These are phyloP conservation scores for Zelostemma sp. DNA, from an alignment of 1,140 invertebrate species.

Conservation along the genomic window DNA sequence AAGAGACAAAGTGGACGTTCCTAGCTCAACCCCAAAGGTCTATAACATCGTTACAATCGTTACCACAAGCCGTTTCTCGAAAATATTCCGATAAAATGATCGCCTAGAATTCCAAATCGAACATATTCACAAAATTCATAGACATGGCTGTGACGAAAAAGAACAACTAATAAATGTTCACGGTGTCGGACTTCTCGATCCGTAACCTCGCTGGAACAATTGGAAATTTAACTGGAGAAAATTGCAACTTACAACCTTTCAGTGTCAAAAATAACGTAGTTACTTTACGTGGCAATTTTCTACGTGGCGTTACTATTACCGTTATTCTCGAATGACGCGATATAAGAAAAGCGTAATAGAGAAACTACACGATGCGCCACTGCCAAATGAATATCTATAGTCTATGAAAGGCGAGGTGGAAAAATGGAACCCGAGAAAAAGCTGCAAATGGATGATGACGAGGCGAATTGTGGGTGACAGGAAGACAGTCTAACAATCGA, in stretches of 20 bases:
- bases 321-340: neutral
- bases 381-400: neutral
- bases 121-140: neutral
- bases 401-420: neutral
- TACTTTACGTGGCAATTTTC: neutral
- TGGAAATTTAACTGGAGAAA: neutral
- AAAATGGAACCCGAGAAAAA: neutral
- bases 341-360: neutral
- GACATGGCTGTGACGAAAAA: neutral
- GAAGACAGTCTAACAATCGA: constrained; percentile 9
- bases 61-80: constrained; percentile 16
- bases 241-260: neutral
- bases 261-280: neutral
- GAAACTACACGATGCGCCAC: neutral
- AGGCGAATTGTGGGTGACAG: neutral
- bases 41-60: constrained; percentile 41
- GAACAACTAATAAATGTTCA: neutral
- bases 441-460: neutral
- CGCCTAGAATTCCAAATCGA: constrained; percentile 9
- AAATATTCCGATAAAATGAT: constrained; percentile 10
- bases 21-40: constrained; percentile 43
- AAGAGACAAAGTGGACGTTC: constrained; percentile 40
- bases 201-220: too few relatives aligned
- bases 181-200: too few relatives aligned
- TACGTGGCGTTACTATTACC: neutral